A percentile compares a stretch with the other conserved stretches of the same genome.
Evolutionary conservation across 2,113 vertebrate species (phyloP).

Genomic region (Brachyhypopomus gauderio): DNA sequence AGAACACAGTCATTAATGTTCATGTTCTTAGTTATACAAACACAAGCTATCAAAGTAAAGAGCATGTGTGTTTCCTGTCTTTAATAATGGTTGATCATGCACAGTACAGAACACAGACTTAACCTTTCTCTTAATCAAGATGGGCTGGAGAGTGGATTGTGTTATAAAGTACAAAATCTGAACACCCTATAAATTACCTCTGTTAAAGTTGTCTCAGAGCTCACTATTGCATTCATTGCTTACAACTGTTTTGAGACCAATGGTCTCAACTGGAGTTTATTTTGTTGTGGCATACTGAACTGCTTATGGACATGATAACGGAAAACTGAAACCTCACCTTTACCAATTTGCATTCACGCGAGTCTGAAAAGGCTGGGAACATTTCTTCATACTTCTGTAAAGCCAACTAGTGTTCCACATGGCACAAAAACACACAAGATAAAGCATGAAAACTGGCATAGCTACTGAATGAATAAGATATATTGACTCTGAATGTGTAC

Average conservation of each 20-base stretch:
- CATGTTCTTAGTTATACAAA: neutral
- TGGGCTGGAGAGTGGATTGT: too few species aligned
- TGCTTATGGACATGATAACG: neutral
- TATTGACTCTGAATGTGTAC: conserved; percentile 60
- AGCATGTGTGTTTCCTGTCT: neutral
- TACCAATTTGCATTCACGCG: conserved; percentile 87
- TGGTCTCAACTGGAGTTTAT: too few species aligned
- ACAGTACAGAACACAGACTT: too few species aligned
- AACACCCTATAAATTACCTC: too few species aligned
- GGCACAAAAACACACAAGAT: neutral
- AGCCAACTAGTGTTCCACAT: conserved; percentile 73
- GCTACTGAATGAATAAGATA: neutral
- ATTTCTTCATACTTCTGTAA: conserved; percentile 91
- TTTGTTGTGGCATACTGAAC: neutral
- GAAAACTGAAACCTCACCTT: conserved; percentile 71
- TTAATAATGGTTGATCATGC: too few species aligned
- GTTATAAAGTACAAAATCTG: too few species aligned
- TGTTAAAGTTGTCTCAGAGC: too few species aligned
- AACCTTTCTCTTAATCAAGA: too few species aligned
- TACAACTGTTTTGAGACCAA: too few species aligned
- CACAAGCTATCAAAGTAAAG: too few species aligned
- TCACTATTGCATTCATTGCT: too few species aligned
- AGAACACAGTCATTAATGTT: too few species aligned
- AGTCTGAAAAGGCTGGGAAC: conserved; percentile 90
- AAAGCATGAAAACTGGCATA: neutral